Percentiles rank a stretch among this genome's conserved stretches.
These are phyloP conservation scores for Anastrepha ludens DNA, from an alignment of 1,140 invertebrate genomes.

Conservation along the genomic window DNA sequence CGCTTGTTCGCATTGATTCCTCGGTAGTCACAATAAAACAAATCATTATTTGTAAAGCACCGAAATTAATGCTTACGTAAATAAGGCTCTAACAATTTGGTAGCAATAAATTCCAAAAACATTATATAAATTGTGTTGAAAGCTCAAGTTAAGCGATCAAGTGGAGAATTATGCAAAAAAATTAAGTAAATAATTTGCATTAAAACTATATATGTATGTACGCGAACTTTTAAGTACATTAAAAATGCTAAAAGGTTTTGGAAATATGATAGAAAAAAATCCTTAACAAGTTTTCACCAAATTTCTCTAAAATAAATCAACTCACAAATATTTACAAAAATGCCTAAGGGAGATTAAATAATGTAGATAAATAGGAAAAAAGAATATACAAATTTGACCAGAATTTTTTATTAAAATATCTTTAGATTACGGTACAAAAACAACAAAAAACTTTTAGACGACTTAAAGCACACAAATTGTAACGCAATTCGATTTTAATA, in stretches of 20 bases:
- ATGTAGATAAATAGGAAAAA: too few relatives aligned
- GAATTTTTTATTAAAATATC: too few relatives aligned
- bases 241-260: too few relatives aligned
- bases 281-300: too few relatives aligned
- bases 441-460: background rate
- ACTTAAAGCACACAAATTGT: background rate
- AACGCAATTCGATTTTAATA: too few relatives aligned
- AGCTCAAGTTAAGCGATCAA: background rate
- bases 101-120: background rate
- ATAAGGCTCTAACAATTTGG: background rate
- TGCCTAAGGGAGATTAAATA: background rate
- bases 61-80: constrained; percentile 21
- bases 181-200: background rate
- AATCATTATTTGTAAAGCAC: constrained; percentile 27
- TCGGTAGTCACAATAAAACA: constrained; percentile 34
- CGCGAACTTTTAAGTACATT: too few relatives aligned
- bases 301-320: too few relatives aligned
- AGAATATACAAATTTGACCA: too few relatives aligned
- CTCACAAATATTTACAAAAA: background rate
- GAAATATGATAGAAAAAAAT: too few relatives aligned
- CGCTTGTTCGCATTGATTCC: constrained; percentile 5
- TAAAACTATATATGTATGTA: background rate
- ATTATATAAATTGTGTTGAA: background rate
- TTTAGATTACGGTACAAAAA: background rate
- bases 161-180: background rate